These are phyloP conservation scores for Diorhabda elongata DNA, from an alignment of 1,140 invertebrate species.

Conservation along the genomic window DNA sequence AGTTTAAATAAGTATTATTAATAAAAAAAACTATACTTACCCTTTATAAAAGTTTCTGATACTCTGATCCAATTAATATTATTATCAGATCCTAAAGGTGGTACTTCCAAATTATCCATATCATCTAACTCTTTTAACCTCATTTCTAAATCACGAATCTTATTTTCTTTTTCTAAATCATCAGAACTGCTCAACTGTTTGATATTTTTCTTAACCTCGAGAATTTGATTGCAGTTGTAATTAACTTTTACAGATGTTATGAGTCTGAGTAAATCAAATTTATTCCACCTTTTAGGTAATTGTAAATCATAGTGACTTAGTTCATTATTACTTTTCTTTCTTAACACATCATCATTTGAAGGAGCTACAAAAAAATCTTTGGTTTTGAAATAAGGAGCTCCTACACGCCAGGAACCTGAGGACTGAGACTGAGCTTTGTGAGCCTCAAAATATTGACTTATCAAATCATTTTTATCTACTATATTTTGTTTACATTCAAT, in stretches of 20 bases:
- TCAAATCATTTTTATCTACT: slow-evolving; percentile 18
- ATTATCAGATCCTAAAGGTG: slow-evolving; percentile 26
- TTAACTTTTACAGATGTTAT: slow-evolving; percentile 16
- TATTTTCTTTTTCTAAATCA: neutral
- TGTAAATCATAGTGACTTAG: slow-evolving; percentile 31
- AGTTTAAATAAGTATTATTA: too few relatives aligned
- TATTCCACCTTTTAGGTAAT: slow-evolving; percentile 28
- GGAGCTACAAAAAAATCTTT: slow-evolving; percentile 33
- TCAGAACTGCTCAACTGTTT: neutral
- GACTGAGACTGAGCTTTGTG: neutral
- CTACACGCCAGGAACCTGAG: slow-evolving; percentile 29
- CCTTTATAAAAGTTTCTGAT: slow-evolving; percentile 27
- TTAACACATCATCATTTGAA: slow-evolving; percentile 34
- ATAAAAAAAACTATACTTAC: slow-evolving; percentile 7
- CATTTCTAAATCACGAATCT: slow-evolving; percentile 21
- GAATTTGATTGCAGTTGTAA: slow-evolving; percentile 18
- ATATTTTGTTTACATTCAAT: slow-evolving; percentile 27
- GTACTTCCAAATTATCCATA: slow-evolving; percentile 16
- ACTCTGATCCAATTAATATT: slow-evolving; percentile 34
- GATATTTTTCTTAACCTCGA: slow-evolving; percentile 8
- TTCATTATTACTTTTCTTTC: slow-evolving; percentile 34
- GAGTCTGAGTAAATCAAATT: slow-evolving; percentile 20
- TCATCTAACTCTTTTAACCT: slow-evolving; percentile 16
- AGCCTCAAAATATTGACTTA: slow-evolving; percentile 16
- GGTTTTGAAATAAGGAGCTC: slow-evolving; percentile 44